Evolutionary conservation across 2,797 vertebrate genomes (phyloP), one percentile per base, ranked within the genome.

Genomic region (Luscinia luscinia): DNA sequence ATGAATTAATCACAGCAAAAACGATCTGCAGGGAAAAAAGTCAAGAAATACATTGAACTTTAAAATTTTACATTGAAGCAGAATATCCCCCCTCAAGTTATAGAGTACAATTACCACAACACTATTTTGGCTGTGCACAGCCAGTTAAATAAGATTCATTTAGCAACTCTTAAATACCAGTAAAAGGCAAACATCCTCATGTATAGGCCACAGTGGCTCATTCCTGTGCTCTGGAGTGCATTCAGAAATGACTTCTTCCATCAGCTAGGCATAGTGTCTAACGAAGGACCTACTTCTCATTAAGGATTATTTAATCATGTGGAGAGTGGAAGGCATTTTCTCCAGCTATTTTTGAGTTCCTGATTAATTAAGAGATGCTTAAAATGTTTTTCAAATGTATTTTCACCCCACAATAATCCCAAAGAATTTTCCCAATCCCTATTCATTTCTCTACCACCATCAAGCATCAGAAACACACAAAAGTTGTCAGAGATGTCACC

Each of bases 101-200:
- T 14, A 89, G 58, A 95, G 89, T 75, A 94, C 90, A 96, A 96
- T 96, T 95, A 96, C 89, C 89, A 26, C 64, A 96, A 92, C 66
- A 94, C 80, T 95, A 86, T 84, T 97, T 82, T 96, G 95, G 84
- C 86, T 89, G 90, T 90, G 80, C 83, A 77, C 74, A 96, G 93
- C 93, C 92, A 97, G 95, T 96, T 97, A 97, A 96, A 96, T 92
- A 97, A 96, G 92, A 97, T 97, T 97, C 96, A 97, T 97, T 96
- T 97, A 97, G 93, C 92, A 96, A 96, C 94, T 94, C 96, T 89
- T 96, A 97, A 97, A 97, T 97, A 98, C 91, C 97, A 97, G 69
- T 92, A 97, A 97, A 95, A 96, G 97, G 97, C 96, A 97, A 96
- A 96, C 80, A 96, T 95, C 94, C 97, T 94, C 92, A 94, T 94